Base-by-base conservation (phyloP, 2,113 vertebrate species). In the Trichechus manatus region DNA sequence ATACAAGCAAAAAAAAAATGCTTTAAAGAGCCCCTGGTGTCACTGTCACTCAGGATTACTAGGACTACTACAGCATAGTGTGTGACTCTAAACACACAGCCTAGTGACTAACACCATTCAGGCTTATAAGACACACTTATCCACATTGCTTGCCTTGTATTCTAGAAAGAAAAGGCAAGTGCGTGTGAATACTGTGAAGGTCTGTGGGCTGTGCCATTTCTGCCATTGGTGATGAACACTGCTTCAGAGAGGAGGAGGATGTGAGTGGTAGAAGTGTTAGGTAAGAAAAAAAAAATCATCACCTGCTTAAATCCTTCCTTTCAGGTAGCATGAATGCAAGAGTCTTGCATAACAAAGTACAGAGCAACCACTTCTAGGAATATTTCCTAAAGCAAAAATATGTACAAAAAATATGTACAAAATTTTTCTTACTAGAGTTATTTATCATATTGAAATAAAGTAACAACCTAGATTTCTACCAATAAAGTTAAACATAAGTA, bases 321-420 rank as follows among this genome's bases (percentile, higher is more conserved):
- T 36, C 36, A 66, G 64, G 72, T 31, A 75, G 4, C 39, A 7
- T 3, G 4, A 27, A 66, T 23, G 33, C 6, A 63, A 10, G 4
- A 2, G 7, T 42, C 53, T 84, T 59, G 59, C 15, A 6, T n/a
- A 89, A 53, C 5, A 20, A 78, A n/a, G 8, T 25, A 0, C 42
- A 89, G 31, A 64, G 3, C 9, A 79, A 56, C 2, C 44, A 23
- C 50, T 85, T 79, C 39, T 14, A 42, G 5, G 9, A 39, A 17
- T 19, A 44, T n/a, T 47, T 66, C 6, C 53, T 86, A 94, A 79
- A 89, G 56, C n/a, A n/a, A n/a, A 95, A 94, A 93, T 68, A 2
- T 63, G n/a, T n/a, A n/a, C n/a, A n/a, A n/a, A 59, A 42, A 63
- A 56, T 22, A 77, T 33, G 3, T 80, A 33, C 11, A 59, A 36